phyloP scores from a whole-genome alignment of 2,113 vertebrate species.

The Heliornis fulica region DNA sequence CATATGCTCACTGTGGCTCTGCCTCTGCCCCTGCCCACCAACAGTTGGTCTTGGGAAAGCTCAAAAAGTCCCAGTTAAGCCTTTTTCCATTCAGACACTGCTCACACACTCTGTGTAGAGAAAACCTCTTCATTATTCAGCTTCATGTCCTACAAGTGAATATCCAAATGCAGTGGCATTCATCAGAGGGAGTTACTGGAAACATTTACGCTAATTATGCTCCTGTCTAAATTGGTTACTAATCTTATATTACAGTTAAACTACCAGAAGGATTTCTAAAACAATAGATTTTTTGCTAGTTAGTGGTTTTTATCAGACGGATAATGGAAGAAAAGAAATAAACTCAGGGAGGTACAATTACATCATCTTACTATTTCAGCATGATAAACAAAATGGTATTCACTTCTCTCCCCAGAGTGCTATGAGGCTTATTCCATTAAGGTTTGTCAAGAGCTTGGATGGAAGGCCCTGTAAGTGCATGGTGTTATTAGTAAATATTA shows the following conservation, averaged over 20 bases:
- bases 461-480: slow-evolving; percentile 49
- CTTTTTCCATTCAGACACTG: background rate
- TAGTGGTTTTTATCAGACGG: slow-evolving; percentile 20
- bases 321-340: slow-evolving; percentile 48
- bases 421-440: slow-evolving; percentile 64
- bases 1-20: background rate
- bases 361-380: slow-evolving; percentile 51
- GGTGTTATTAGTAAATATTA: slow-evolving; percentile 55
- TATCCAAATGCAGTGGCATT: background rate
- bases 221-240: slow-evolving; percentile 44
- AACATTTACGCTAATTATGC: slow-evolving; percentile 25
- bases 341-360: slow-evolving; percentile 29
- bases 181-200: slow-evolving; percentile 19
- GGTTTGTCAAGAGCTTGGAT: slow-evolving; percentile 61
- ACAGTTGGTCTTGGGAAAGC: background rate
- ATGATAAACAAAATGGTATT: slow-evolving; percentile 52
- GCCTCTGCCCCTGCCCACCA: background rate
- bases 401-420: slow-evolving; percentile 58
- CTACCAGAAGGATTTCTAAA: slow-evolving; percentile 40
- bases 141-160: background rate
- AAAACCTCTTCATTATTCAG: background rate
- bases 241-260: slow-evolving; percentile 3
- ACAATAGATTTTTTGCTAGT: slow-evolving; percentile 30
- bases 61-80: background rate
- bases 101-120: background rate